Evolutionary conservation across 2,888 invertebrate species (phyloP).

Genomic region (Timandra comae): DNA sequence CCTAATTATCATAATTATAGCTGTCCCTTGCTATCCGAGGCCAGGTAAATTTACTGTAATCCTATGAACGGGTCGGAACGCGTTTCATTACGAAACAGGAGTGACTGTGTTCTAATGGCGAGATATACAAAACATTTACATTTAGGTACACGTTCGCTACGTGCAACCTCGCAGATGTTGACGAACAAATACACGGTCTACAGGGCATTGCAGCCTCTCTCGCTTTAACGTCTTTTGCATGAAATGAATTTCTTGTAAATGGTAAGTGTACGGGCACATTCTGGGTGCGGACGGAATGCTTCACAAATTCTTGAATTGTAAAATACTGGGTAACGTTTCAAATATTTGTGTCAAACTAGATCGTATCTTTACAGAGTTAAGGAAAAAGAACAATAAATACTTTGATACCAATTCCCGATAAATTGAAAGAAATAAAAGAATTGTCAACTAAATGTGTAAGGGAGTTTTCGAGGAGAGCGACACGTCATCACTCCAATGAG

Average conservation of each 20-base stretch:
- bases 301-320: conserved; percentile 10
- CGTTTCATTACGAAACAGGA: conserved; percentile 17
- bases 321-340: conserved; percentile 7
- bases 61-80: conserved; percentile 22
- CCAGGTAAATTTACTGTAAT: conserved; percentile 24
- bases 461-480: conserved; percentile 22
- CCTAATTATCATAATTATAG: conserved; percentile 23
- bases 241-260: conserved; percentile 12
- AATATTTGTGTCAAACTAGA: conserved; percentile 2
- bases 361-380: conserved; percentile 3
- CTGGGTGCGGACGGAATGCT: conserved; percentile 13
- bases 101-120: conserved; percentile 8
- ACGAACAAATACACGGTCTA: conserved; percentile 17
- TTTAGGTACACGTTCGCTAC: conserved; percentile 5
- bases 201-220: conserved; percentile 12
- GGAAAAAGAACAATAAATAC: neutral
- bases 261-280: conserved; percentile 9
- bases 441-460: conserved; percentile 7
- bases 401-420: conserved; percentile 3
- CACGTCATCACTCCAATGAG: conserved; percentile 35
- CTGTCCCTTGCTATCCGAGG: conserved; percentile 19
- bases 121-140: conserved; percentile 5
- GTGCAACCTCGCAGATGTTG: conserved; percentile 10
- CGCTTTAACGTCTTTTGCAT: conserved; percentile 8
- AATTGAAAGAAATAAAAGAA: conserved; percentile 14